phyloP scores from a whole-genome alignment of 2,888 invertebrate genomes.

The Rhopalosiphum nymphaeae region DNA sequence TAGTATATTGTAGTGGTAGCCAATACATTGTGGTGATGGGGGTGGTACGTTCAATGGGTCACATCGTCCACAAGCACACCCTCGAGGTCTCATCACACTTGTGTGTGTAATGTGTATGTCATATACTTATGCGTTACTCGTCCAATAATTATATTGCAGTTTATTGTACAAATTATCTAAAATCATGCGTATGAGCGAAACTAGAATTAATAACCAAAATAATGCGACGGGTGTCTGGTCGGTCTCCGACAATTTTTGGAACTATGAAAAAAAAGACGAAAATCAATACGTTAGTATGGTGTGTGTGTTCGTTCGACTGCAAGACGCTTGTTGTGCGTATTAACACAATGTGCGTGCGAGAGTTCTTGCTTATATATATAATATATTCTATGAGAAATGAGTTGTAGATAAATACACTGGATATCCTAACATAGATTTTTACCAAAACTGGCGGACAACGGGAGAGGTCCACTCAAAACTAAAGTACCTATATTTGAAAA shows the following conservation, averaged over 20 bases:
- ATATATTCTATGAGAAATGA: background rate
- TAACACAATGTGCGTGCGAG: background rate
- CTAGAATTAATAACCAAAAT: background rate
- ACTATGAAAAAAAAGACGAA: background rate
- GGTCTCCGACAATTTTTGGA: background rate
- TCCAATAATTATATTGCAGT: background rate
- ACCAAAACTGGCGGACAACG: background rate
- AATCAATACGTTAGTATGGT: slow-evolving; percentile 43
- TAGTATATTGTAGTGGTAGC: background rate
- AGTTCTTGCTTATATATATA: background rate
- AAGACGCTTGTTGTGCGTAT: background rate
- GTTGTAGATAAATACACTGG: background rate
- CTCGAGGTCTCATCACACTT: background rate
- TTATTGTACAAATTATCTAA: background rate
- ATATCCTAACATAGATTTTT: background rate
- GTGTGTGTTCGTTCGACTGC: background rate
- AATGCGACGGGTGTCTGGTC: background rate
- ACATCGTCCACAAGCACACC: background rate
- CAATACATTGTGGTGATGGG: background rate
- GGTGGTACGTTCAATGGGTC: slow-evolving; percentile 16
- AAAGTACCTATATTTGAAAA: background rate
- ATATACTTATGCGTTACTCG: no score
- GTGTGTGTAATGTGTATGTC: background rate
- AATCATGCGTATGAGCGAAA: no score
- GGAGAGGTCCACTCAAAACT: background rate